These are phyloP conservation scores for Tupiocoris notatus DNA, from an alignment of 2,888 invertebrate genomes.

Conservation along the genomic window DNA sequence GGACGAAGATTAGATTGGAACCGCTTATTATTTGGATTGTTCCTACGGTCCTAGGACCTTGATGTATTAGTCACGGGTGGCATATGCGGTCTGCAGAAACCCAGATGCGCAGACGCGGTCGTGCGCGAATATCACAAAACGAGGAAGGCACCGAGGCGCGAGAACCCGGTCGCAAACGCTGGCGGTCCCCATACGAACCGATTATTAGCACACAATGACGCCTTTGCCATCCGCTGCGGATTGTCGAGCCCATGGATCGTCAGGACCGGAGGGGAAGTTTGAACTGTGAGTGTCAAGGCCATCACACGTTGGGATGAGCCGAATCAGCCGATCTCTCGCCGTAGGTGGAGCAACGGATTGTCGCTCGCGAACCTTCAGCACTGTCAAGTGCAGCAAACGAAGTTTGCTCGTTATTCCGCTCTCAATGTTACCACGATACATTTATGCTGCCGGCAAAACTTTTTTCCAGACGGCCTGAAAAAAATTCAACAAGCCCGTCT, in stretches of 20 bases:
- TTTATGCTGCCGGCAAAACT: no score
- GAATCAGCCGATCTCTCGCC: no score
- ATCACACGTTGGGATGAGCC: background rate
- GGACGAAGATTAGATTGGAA: background rate
- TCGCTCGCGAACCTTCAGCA: no score
- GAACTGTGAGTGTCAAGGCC: background rate
- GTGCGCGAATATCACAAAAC: background rate
- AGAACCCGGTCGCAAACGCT: background rate
- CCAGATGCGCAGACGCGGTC: background rate
- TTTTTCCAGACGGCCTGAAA: no score
- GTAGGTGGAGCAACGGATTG: no score
- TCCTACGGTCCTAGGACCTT: background rate
- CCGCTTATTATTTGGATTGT: background rate
- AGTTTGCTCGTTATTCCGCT: no score
- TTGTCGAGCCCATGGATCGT: background rate
- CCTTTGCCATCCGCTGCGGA: background rate
- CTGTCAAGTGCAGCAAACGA: no score
- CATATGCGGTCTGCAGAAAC: background rate
- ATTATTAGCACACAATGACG: constrained; percentile 25
- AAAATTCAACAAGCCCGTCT: no score
- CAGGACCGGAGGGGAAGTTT: background rate
- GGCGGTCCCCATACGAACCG: background rate
- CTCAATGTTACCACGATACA: no score
- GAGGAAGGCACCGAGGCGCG: background rate
- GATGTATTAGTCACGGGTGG: background rate